Evolutionary conservation across 2,797 vertebrate genomes (phyloP), one percentile per base, ranked within the genome.

Genomic region (Lacerta agilis): DNA sequence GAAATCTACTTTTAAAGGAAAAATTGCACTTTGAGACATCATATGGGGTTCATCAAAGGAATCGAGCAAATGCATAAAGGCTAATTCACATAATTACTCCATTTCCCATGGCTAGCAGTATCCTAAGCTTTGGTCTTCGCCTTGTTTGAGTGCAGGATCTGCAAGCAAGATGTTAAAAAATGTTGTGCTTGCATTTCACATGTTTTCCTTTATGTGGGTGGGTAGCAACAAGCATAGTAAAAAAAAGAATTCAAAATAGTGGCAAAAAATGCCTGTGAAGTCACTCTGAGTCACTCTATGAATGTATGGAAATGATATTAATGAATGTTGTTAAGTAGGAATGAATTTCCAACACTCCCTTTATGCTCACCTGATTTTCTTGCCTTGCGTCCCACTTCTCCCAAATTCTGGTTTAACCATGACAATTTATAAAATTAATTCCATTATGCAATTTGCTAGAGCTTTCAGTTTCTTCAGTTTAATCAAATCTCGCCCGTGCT

Each of bases 1-100:
- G 36, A 41, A 89, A 15, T 83, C 49, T 38, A 71, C 87, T 83
- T 83, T 67, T 82, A 93, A 92, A 90, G 73, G 64, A 89, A 76
- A 2, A 4, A 13, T 1, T 79, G 29, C 17, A 80, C 58, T 5
- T 5, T 72, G 85, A 38, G 78, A 38, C 0, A 72, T 77, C 83
- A 67, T 61, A 43, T 64, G 58, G 72, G 49, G 77, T 43, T 38
- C n/a, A 36, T 67, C 71, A 67, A 81, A 76, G 27, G 78, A 76
- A n/a, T 38, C 27, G 5, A 23, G 36, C 13, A 84, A 83, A 83
- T 45, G 29, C 29, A 45, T 61, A 83, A 88, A 58, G 8, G 29
- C 58, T 45, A n/a, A 85, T 78, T 86, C 84, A 78, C n/a, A 23
- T 45, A 86, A 86, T 55, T 41, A 71, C 23, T 67, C 15, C n/a